phyloP scores from a whole-genome alignment of 2,888 invertebrate species.

The Phalera bucephala region DNA sequence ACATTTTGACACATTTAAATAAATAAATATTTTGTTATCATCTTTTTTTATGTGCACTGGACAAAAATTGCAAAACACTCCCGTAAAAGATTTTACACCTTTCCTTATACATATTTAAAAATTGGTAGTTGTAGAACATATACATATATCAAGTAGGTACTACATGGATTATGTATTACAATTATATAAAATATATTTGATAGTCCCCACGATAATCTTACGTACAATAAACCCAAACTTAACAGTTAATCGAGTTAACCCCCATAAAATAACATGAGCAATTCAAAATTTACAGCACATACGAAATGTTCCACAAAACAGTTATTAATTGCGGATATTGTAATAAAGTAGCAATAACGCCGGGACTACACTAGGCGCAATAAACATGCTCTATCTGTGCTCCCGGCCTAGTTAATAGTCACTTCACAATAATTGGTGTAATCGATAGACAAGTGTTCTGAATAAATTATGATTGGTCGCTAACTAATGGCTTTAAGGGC shows the following conservation, averaged over 20 bases:
- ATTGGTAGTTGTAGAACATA: too few species aligned
- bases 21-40: too few species aligned
- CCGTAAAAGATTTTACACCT: too few species aligned
- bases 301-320: slow-evolving; percentile 64
- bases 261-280: slow-evolving; percentile 63
- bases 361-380: slow-evolving; percentile 55
- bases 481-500: background rate
- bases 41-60: too few species aligned
- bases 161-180: too few species aligned
- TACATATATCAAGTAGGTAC: too few species aligned
- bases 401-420: slow-evolving; percentile 54
- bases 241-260: slow-evolving; percentile 72
- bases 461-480: slow-evolving; percentile 28
- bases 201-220: slow-evolving; percentile 37
- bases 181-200: too few species aligned
- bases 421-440: slow-evolving; percentile 57
- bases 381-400: slow-evolving; percentile 63
- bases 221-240: slow-evolving; percentile 58
- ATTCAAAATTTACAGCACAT: slow-evolving; percentile 57
- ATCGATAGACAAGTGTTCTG: slow-evolving; percentile 43
- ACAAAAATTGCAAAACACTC: too few species aligned
- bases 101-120: too few species aligned
- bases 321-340: slow-evolving; percentile 57
- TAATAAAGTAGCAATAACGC: slow-evolving; percentile 45
- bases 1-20: too few species aligned